Conservation (phyloP, 2,113 vertebrate genomes). For the Megaceryle maxima region DNA sequence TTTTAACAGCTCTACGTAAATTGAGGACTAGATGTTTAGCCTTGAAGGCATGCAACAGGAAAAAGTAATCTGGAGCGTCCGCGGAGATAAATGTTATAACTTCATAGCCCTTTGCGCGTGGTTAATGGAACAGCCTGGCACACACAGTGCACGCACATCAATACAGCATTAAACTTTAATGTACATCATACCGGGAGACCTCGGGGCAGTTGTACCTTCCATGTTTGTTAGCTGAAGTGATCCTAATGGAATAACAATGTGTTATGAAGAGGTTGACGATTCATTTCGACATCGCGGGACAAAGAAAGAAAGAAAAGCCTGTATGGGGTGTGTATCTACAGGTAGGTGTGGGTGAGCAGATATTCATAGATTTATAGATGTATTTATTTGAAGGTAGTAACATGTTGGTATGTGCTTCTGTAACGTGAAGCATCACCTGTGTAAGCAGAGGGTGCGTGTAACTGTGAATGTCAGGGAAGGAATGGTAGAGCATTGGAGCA, state of each 20-base stretch:
- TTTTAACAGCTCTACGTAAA: slow-evolving; percentile 60
- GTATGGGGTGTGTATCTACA: no score
- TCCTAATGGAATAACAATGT: neutral
- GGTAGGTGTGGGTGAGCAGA: neutral
- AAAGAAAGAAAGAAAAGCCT: no score
- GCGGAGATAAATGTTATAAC: slow-evolving; percentile 12
- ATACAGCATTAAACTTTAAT: neutral
- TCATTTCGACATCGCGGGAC: neutral
- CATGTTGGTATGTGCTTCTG: no score
- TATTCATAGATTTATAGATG: no score
- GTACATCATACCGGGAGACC: neutral
- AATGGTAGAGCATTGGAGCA: neutral
- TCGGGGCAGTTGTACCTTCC: neutral
- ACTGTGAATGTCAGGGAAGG: neutral
- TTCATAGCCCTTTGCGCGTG: neutral
- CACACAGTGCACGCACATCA: neutral
- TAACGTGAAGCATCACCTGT: no score
- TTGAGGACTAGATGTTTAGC: slow-evolving; percentile 36
- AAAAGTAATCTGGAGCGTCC: neutral
- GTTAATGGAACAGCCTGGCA: neutral
- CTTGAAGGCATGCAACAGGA: slow-evolving; percentile 29
- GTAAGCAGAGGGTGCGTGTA: no score
- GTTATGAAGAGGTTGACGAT: neutral
- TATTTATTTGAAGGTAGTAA: neutral
- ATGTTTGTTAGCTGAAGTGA: neutral